Evolutionary conservation across 2,113 vertebrate genomes (phyloP).

Genomic region (Carettochelys insculpta): DNA sequence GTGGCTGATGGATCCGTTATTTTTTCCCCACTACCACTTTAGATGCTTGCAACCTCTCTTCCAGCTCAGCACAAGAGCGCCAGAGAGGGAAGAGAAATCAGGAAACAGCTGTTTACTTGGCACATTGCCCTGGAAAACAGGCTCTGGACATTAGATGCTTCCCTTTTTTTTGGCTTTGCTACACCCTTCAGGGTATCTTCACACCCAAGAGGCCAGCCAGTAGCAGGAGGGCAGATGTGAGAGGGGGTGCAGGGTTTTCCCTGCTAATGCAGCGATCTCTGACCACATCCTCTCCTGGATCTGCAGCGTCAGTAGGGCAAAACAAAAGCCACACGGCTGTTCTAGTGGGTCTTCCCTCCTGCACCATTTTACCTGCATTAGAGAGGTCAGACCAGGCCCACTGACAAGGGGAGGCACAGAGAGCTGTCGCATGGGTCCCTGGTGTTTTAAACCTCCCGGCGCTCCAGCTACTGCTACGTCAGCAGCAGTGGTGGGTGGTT

Average conservation of each 20-base stretch:
- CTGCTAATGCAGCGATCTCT: neutral
- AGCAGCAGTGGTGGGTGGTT: too few species aligned
- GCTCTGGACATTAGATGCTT: neutral
- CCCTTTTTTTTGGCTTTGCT: neutral
- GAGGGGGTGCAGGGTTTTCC: accelerated
- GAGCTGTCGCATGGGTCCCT: too few species aligned
- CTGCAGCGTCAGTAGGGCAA: neutral
- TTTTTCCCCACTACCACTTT: neutral
- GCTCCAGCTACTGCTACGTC: too few species aligned
- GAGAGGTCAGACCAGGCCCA: too few species aligned
- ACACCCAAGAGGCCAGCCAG: neutral
- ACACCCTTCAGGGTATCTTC: neutral
- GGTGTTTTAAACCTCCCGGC: too few species aligned
- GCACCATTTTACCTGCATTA: neutral
- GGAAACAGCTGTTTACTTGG: neutral
- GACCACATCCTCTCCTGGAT: neutral
- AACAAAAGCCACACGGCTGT: neutral
- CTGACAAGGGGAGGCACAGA: too few species aligned
- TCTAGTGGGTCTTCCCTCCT: neutral
- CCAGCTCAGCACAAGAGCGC: neutral
- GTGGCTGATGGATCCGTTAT: too few species aligned
- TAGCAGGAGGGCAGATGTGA: neutral
- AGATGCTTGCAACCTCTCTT: neutral
- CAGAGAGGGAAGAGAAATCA: neutral
- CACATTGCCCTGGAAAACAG: neutral